Base-by-base conservation (phyloP, 2,888 invertebrate genomes). In the Agonum fuliginosum region DNA sequence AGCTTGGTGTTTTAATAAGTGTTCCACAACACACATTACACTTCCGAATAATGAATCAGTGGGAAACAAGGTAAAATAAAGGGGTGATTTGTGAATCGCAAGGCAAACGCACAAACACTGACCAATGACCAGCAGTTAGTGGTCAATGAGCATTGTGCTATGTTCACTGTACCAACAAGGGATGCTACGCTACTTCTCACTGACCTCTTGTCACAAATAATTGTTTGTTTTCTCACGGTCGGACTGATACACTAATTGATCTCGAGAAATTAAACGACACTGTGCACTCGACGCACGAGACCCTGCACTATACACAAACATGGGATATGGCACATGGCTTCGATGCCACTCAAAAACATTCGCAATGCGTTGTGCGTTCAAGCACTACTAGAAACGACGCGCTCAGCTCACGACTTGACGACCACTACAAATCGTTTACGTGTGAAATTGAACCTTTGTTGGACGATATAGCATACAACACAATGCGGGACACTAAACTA, bases 181-280 rank as follows among this genome's bases (percentile, higher is more conserved):
- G 67, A 67, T 67, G 41, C 20, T 17, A 12, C 30, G 17, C 6
- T 67, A 41, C 41, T 41, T 67, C 41, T 67, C 62, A 30, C 67
- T 19, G 6, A 14, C 22, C 62, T 82, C 82, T 83, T 83, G 82
- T 86, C 84, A 84, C 84, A 83, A 83, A 84, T 87, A 87, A 87
- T 87, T 87, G 86, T 87, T 87, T 87, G 87, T 86, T 86, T 87
- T 87, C 87, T 87, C 87, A 87, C 87, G 87, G 83, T 86, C 84
- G 83, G 84, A 81, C 83, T 84, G 85, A 83, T 84, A 83, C 85
- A 86, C 87, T 87, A 87, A 87, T 87, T 87, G 86, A 87, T 86
- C 84, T 85, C 82, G 84, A 83, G 85, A 84, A 86, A 86, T 86
- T 85, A 86, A 85, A 85, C 83, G 84, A 84, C 85, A 83, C 86